Conservation (phyloP, 1,140 invertebrate species). For the Euwallacea fornicatus region DNA sequence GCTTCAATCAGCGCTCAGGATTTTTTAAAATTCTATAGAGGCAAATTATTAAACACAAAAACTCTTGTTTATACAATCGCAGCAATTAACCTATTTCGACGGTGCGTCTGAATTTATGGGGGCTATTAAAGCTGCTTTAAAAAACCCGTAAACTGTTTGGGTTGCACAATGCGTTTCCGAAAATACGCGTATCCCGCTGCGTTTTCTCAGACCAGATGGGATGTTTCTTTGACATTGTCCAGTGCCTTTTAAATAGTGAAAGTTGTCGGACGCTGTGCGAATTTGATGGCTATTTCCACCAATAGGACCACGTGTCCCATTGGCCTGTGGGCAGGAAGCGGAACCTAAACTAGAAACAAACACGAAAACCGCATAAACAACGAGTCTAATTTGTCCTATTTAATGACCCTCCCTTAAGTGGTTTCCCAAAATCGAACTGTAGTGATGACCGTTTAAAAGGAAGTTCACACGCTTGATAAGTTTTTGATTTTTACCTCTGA, state of each 20-base stretch:
- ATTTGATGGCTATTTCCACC: background rate
- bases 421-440: background rate
- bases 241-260: too few relatives aligned
- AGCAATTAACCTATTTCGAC: conserved; percentile 29
- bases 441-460: background rate
- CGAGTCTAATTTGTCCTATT: conserved; percentile 1
- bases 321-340: background rate
- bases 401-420: background rate
- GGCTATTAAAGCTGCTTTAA: conserved; percentile 27
- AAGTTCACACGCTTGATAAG: background rate
- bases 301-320: too few relatives aligned
- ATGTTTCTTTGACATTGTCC: background rate
- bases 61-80: conserved; percentile 20
- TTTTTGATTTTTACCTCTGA: background rate
- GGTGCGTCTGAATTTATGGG: conserved; percentile 17
- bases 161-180: conserved; percentile 30
- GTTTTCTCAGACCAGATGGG: conserved; percentile 19
- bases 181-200: conserved; percentile 30
- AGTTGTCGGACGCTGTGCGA: too few relatives aligned
- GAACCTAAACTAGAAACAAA: background rate
- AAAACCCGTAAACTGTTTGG: conserved; percentile 26
- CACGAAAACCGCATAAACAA: background rate
- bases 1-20: background rate
- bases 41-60: conserved; percentile 5
- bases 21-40: background rate